A percentile compares a stretch with the other conserved stretches of the same genome.
These are phyloP conservation scores for Myiozetetes cayanensis DNA, from an alignment of 2,113 vertebrate genomes.

Conservation along the genomic window DNA sequence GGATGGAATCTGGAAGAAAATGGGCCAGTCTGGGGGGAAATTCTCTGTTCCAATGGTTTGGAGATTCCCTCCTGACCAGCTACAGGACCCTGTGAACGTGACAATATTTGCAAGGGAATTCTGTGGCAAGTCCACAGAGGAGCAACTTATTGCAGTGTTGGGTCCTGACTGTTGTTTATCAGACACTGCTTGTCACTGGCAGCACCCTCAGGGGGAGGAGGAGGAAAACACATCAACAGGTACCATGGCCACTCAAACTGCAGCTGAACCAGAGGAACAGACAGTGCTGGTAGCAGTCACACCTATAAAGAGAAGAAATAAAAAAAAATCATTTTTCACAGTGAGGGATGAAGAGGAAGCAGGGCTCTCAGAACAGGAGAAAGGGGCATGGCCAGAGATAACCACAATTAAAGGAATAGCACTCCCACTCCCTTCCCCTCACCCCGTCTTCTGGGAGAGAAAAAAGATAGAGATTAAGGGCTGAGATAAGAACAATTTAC, in stretches of 20 bases:
- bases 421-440: neutral
- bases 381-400: neutral
- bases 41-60: neutral
- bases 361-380: neutral
- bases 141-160: neutral
- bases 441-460: no score
- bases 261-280: neutral
- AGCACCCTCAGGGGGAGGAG: neutral
- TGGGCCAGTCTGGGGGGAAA: neutral
- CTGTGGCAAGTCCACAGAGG: neutral
- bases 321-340: no score
- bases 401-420: neutral
- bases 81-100: neutral
- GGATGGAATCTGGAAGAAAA: neutral
- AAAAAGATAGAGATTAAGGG: neutral
- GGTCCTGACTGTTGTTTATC: neutral
- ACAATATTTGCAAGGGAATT: neutral
- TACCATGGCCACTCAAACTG: neutral
- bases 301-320: neutral
- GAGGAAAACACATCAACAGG: neutral
- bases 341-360: neutral
- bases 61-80: neutral
- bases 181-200: neutral
- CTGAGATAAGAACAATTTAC: neutral
- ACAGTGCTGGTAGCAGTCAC: neutral